Evolutionary conservation across 2,113 vertebrate genomes (phyloP), one percentile per base, ranked within the genome.

Genomic region (Ptyas mucosa): DNA sequence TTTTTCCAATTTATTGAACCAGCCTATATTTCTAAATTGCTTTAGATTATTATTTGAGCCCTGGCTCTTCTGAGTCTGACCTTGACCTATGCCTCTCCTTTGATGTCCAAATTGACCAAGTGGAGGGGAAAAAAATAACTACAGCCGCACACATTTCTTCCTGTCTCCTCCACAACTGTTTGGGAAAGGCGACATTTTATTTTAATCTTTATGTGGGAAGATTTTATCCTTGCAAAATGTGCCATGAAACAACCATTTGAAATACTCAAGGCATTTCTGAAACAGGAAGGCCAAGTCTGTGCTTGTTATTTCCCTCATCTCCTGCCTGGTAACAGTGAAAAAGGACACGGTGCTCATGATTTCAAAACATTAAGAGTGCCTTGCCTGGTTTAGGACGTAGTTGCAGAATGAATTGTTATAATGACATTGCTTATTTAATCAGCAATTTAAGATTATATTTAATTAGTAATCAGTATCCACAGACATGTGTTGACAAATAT

Each of bases 231-330:
- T 89, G 58, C 92, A 52, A 91, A 58, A 93, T 85, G 94, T 97
- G 96, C 96, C 95, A 96, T 96, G 95, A 94, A 94, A 88, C 81
- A 93, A 92, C 57, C 87, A 90, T 95, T 94, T 88, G 95, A 97
- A 96, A 96, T 95, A 96, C 0, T 87, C 92, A 95, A 75, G 92
- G 90, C 94, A 93, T 96, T 97, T 97, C 95, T 95, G 92, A 97
- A 97, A 96, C 96, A 97, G 96, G 95, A 97, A 97, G 90, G 94
- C 94, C 92, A 94, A 94, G 89, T 89, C 94, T 85, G 95, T 55
- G 94, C 96, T 96, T 97, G 97, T 96, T 96, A 96, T 97, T 97
- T 97, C 95, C 95, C 94, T 94, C 94, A 81, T 96, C 94, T 92
- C 95, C 90, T 92, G 21, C 54, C 51, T 64, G 29, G 57, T 90